These are phyloP conservation scores for Andrena bucephala DNA, from an alignment of 2,888 invertebrate species.

Conservation along the genomic window DNA sequence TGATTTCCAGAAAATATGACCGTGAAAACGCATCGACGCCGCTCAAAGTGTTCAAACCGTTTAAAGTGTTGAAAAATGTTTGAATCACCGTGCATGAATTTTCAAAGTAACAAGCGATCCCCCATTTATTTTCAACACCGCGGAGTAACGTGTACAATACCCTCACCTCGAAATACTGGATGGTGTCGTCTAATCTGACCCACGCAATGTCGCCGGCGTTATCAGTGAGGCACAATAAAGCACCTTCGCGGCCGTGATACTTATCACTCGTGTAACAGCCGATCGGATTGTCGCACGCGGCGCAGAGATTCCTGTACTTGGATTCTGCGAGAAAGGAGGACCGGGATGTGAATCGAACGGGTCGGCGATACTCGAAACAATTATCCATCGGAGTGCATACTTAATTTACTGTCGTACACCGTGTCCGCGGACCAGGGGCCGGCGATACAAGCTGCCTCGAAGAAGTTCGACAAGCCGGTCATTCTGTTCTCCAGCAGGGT, in stretches of 20 bases:
- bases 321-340: slow-evolving; percentile 84
- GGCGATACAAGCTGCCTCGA: slow-evolving; percentile 93
- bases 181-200: slow-evolving; percentile 90
- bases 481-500: slow-evolving; percentile 92
- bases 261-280: slow-evolving; percentile 90
- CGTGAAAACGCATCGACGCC: too few species aligned
- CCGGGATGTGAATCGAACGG: background rate
- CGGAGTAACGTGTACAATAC: background rate
- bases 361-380: background rate
- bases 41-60: too few species aligned
- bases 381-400: slow-evolving; percentile 85
- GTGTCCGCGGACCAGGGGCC: slow-evolving; percentile 93
- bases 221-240: slow-evolving; percentile 92
- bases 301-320: slow-evolving; percentile 90
- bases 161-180: slow-evolving; percentile 88
- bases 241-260: slow-evolving; percentile 94
- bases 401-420: slow-evolving; percentile 88
- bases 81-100: too few species aligned
- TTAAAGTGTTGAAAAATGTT: too few species aligned
- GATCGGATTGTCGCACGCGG: slow-evolving; percentile 88
- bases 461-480: slow-evolving; percentile 90
- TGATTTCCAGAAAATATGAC: too few species aligned
- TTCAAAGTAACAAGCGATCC: background rate
- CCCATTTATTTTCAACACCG: background rate
- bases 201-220: slow-evolving; percentile 93